Percentiles rank a stretch among this genome's conserved stretches.
Conservation (phyloP, 2,888 invertebrate genomes). For the Sinhomidia bicolor region DNA sequence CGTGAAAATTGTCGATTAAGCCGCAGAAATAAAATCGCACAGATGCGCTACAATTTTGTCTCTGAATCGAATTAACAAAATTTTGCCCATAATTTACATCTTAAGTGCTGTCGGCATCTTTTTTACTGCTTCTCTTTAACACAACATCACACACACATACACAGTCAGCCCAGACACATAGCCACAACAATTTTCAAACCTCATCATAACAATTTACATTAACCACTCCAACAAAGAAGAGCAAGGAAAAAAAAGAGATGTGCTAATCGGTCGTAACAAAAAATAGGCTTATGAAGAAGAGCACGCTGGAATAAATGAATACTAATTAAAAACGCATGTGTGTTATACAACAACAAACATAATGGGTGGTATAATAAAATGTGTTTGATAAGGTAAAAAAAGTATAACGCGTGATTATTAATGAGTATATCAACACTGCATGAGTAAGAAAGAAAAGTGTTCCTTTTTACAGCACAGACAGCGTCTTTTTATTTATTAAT, state of each 20-base stretch:
- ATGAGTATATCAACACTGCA: constrained; percentile 47
- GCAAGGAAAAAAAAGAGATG: neutral
- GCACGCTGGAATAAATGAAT: constrained; percentile 66
- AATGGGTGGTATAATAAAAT: constrained; percentile 39
- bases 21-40: constrained; percentile 19
- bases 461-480: neutral
- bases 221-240: neutral
- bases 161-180: neutral
- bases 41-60: constrained; percentile 26
- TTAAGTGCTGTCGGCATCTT: constrained; percentile 50
- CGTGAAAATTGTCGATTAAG: neutral
- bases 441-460: neutral
- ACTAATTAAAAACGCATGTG: constrained; percentile 63
- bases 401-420: constrained; percentile 20
- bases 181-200: neutral
- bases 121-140: neutral
- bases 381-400: no score
- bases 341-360: neutral
- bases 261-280: constrained; percentile 27
- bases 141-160: neutral
- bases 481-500: constrained; percentile 17
- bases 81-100: constrained; percentile 10
- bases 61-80: constrained; percentile 5
- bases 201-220: neutral
- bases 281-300: neutral